phyloP scores from a whole-genome alignment of 2,113 vertebrate genomes.

The Siphamia tubifer region DNA sequence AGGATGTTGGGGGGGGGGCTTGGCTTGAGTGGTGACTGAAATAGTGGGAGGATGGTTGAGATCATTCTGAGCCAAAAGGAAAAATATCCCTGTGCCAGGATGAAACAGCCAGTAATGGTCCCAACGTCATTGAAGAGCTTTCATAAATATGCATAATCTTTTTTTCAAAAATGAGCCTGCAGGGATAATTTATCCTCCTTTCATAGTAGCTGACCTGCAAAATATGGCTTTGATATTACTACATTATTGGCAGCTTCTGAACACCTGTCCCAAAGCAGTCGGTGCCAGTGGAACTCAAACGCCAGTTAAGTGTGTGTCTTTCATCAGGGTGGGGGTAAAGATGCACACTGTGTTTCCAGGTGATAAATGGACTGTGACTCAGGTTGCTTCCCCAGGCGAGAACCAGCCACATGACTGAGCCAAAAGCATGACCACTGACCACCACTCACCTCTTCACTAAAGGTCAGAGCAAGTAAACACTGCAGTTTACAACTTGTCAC shows the following conservation, averaged over 20 bases:
- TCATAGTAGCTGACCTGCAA: conserved; percentile 62
- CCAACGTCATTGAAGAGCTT: conserved; percentile 63
- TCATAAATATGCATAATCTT: conserved; percentile 73
- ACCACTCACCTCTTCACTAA: conserved; percentile 25
- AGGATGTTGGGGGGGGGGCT: conserved; percentile 64
- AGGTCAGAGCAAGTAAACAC: conserved; percentile 31
- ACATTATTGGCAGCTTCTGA: conserved; percentile 60
- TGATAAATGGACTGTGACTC: conserved; percentile 53
- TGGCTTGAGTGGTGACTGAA: conserved; percentile 84
- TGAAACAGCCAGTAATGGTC: conserved; percentile 79
- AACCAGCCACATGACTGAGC: conserved; percentile 11
- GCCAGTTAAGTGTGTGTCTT: conserved; percentile 19
- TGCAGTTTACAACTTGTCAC: conserved; percentile 27
- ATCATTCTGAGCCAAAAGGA: conserved; percentile 71
- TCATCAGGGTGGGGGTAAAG: conserved; percentile 10
- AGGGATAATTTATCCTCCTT: conserved; percentile 67
- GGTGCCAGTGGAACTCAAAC: conserved; percentile 43
- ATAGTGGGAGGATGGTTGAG: conserved; percentile 56
- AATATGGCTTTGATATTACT: conserved; percentile 63
- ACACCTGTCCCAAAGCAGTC: conserved; percentile 48
- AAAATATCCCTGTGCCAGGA: conserved; percentile 75
- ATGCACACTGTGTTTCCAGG: conserved; percentile 23
- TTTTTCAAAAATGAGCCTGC: conserved; percentile 49
- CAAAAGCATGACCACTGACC: conserved; percentile 7
- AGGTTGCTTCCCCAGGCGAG: conserved; percentile 4